Evolutionary conservation across 2,113 vertebrate genomes (phyloP), one percentile per base, ranked within the genome.

Genomic region (Cygnus buccinator): DNA sequence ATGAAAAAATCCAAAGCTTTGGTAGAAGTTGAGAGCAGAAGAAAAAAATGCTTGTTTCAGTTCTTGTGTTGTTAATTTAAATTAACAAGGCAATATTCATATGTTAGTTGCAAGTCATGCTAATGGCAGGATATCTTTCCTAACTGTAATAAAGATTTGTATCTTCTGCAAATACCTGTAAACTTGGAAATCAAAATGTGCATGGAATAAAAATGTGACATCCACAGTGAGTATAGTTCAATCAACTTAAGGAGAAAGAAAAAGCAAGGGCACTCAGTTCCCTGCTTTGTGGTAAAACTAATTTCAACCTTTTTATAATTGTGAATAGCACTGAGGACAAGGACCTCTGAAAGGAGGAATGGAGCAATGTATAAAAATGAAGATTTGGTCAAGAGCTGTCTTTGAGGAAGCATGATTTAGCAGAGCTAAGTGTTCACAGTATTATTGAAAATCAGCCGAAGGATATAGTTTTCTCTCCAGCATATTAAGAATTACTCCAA

Each of bases 1-100:
- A 78, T 3, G 23, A 35, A 59, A 67, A 26, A 11, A 25, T 22
- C 3, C n/a, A 41, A 87, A 46, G 28, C 16, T 59, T 13, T 4
- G 7, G 13, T 46, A 55, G 37, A 77, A 67, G 16, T 50, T 77
- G 18, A 5, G 67, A 39, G 13, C 61, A 29, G 52, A 55, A 50
- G 11, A 35, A 87, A 72, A 77, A 28, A 25, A 16, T 1, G 0
- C 6, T 54, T 76, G 4, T 5, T 79, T 86, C 68, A 0, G 3
- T 52, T 79, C 23, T 39, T 70, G 9, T 2, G 3, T 21, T 74
- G 22, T 5, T 61, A 31, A 3, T 66, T 87, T 70, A 72, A 72
- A 6, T 31, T 66, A 72, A 35, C 6, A 66, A 18, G 14, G 39
- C 22, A 57, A 28, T 52, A 61, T 18, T 33, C 1, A 4, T 20